phyloP scores from a whole-genome alignment of 2,797 vertebrate species.

The Streptopelia turtur region DNA sequence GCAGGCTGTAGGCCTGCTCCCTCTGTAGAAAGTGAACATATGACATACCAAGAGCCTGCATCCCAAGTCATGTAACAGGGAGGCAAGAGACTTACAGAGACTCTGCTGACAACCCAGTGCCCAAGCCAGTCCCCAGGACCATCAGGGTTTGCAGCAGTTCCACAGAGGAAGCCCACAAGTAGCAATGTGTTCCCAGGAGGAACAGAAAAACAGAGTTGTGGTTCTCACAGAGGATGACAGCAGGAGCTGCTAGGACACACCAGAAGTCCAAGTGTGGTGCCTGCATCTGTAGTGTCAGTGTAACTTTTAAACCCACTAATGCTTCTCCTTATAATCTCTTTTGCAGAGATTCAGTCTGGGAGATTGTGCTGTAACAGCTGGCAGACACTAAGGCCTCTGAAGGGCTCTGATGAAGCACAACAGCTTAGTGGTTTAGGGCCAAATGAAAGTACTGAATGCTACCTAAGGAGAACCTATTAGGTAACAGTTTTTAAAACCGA shows the following conservation, averaged over 20 bases:
- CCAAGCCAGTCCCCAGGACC: background rate
- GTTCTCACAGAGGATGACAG: background rate
- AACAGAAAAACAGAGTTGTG: background rate
- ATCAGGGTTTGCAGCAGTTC: background rate
- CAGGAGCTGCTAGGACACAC: background rate
- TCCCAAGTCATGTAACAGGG: background rate
- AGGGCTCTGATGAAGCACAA: conserved; percentile 14
- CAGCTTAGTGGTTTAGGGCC: conserved; percentile 37
- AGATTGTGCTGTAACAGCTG: conserved; percentile 35
- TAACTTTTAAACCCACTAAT: conserved; percentile 35
- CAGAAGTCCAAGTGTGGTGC: background rate
- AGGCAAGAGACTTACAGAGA: rapidly evolving
- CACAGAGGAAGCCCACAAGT: background rate
- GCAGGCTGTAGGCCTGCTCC: background rate
- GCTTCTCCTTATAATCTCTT: conserved; percentile 5
- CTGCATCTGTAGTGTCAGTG: background rate
- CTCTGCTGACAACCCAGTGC: background rate
- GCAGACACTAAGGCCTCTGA: background rate
- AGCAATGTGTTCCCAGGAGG: background rate
- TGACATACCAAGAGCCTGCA: background rate
- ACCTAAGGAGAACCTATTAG: conserved; percentile 1
- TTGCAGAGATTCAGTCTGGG: background rate
- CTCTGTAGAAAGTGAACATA: background rate
- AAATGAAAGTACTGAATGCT: conserved; percentile 32
- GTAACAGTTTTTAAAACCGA: background rate